phyloP scores from a whole-genome alignment of 2,113 vertebrate species.

The Acrocephalus kingi region DNA sequence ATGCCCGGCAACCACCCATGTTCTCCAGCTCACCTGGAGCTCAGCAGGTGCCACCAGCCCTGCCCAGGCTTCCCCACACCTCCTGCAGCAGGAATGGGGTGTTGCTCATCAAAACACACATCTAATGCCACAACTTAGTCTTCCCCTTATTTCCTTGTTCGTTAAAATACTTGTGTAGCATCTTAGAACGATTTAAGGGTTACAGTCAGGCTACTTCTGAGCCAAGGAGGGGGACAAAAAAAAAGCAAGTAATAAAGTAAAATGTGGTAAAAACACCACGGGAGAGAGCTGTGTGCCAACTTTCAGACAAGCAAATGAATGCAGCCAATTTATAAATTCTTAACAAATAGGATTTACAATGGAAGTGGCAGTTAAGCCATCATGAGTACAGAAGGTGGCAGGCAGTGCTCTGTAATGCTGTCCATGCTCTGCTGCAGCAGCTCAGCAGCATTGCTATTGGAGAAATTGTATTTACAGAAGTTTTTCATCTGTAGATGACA shows the following conservation, averaged over 20 bases:
- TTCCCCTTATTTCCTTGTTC: not conserved
- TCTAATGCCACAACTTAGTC: not conserved
- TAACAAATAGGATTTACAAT: conserved; percentile 31
- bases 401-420: not conserved
- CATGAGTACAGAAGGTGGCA: not conserved
- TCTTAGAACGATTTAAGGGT: not conserved
- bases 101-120: not conserved
- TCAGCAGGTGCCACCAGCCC: not conserved
- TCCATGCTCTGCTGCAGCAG: not conserved
- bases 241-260: not conserved
- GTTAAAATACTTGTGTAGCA: not conserved
- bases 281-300: not conserved
- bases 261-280: not conserved
- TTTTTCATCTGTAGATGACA: conserved; percentile 8
- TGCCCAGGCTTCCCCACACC: not conserved
- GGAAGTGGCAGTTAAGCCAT: conserved; percentile 14
- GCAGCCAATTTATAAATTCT: conserved; percentile 43
- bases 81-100: not conserved
- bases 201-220: not conserved
- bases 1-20: not conserved
- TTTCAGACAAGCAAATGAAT: not conserved
- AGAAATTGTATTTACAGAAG: not conserved
- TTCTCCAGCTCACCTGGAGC: not conserved
- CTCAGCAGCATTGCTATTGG: not conserved
- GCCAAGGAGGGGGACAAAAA: not conserved